Evolutionary conservation across 1,140 invertebrate species (phyloP), one percentile per base, ranked within the genome.

Genomic region (Sycophila sp.): DNA sequence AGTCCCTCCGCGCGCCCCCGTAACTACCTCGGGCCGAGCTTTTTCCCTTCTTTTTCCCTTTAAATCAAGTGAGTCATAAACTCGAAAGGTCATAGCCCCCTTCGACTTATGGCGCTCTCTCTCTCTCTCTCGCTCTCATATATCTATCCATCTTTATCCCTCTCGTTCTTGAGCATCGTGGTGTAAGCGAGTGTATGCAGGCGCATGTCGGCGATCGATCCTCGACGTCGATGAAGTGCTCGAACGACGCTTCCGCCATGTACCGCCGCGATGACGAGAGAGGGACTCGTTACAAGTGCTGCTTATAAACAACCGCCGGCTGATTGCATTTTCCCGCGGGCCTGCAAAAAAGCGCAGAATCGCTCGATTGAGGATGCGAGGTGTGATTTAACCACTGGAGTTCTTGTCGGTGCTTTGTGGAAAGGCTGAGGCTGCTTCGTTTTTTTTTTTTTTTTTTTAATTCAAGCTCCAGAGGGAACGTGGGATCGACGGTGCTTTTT

Each of bases 21-120:
- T 56, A 40, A 67, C 63, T n/a, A 51, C 60, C 5, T 4, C 7
- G 2, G 19, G n/a, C 55, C 40, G 45, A 58, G 63, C 63, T 49
- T 63, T 55, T 56, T 69, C 71, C 55, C 55, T 58, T 58, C 40
- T 55, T 64, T 49, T 63, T 34, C 53, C 73, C 64, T 64, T 76
- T 74, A 75, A 73, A 75, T 76, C 73, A 74, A 73, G 53, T 69
- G 70, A 73, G 66, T 73, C 70, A 71, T 77, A 76, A 75, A 73
- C 55, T 68, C 65, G 15, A 68, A 59, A 56, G 65, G 65, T 68
- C 65, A 30, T 59, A 51, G 55, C 40, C 30, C 65, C 30, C 55
- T 32, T 66, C 56, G 19, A 22, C n/a, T 53, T n/a, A n/a, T n/a
- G n/a, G n/a, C n/a, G n/a, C n/a, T n/a, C n/a, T n/a, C n/a, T n/a